These are phyloP conservation scores for Candidula unifasciata DNA, from an alignment of 2,888 invertebrate genomes.

Conservation along the genomic window DNA sequence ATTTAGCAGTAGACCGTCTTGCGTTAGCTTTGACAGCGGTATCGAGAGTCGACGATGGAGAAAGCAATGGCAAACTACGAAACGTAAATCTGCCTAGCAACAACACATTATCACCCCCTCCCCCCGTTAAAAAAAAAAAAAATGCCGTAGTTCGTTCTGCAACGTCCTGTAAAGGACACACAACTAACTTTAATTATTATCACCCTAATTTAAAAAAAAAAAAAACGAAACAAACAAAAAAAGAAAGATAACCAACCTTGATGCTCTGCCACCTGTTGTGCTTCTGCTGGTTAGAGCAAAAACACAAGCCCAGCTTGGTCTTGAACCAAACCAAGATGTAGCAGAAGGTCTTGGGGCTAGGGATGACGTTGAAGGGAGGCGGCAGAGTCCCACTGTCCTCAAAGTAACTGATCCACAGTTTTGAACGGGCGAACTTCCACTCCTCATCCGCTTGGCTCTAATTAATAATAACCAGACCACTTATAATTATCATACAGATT, in stretches of 20 bases:
- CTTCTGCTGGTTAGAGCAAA: conserved; percentile 77
- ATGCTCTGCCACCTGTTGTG: conserved; percentile 79
- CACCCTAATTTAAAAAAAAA: not conserved
- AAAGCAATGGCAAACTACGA: no score
- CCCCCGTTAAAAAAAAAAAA: no score
- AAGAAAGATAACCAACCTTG: conserved; percentile 71
- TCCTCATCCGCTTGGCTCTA: conserved; percentile 97
- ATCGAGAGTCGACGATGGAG: no score
- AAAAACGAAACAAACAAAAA: not conserved
- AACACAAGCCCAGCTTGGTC: conserved; percentile 85
- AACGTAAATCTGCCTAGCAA: no score
- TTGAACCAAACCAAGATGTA: conserved; percentile 92
- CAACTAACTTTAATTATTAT: no score
- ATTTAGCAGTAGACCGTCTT: no score
- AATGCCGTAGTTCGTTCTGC: no score
- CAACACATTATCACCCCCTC: no score
- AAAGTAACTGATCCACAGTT: conserved; percentile 98
- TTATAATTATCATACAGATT: not conserved
- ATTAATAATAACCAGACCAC: not conserved
- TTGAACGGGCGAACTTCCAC: conserved; percentile 98
- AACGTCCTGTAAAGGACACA: no score
- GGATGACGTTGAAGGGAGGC: conserved; percentile 97
- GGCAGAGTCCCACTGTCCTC: conserved; percentile 97
- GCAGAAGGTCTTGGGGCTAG: conserved; percentile 94
- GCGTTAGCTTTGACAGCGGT: no score